phyloP scores from a whole-genome alignment of 1,140 invertebrate species.

The Cherax quadricarinatus region DNA sequence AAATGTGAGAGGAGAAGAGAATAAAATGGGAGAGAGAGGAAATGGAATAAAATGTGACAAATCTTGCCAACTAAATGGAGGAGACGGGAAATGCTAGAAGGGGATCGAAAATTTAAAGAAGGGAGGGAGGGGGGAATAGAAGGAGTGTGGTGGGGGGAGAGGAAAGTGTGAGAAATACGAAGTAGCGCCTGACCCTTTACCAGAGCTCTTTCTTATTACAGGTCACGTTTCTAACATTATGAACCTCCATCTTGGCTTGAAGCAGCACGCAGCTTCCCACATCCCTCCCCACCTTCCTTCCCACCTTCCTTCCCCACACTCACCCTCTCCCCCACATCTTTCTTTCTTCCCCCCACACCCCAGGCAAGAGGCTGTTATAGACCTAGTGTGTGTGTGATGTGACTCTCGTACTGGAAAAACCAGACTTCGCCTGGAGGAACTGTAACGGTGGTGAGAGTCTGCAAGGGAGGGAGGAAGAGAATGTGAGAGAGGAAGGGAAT shows the following conservation, averaged over 20 bases:
- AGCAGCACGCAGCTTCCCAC: conserved; percentile 6
- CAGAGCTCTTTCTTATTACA: conserved; percentile 41
- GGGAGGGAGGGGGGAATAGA: neutral
- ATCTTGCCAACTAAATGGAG: no score
- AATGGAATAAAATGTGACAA: no score
- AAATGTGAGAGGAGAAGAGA: no score
- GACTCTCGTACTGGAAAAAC: no score
- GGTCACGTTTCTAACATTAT: conserved; percentile 33
- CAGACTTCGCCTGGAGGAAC: no score
- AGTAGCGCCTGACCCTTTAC: neutral
- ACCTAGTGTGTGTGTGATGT: no score
- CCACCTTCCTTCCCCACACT: neutral
- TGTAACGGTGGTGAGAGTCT: no score
- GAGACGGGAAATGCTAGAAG: neutral
- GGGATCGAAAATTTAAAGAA: neutral
- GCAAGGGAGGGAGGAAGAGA: no score
- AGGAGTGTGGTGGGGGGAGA: neutral
- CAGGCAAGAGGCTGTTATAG: no score
- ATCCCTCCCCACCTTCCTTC: neutral
- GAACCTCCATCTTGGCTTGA: conserved; percentile 33
- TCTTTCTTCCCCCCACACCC: neutral
- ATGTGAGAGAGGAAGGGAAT: no score
- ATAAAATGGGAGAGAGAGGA: no score
- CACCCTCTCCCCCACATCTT: neutral
- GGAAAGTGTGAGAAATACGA: conserved; percentile 32